phyloP scores from a whole-genome alignment of 2,888 invertebrate species.

The Tromatobia lineatoria region DNA sequence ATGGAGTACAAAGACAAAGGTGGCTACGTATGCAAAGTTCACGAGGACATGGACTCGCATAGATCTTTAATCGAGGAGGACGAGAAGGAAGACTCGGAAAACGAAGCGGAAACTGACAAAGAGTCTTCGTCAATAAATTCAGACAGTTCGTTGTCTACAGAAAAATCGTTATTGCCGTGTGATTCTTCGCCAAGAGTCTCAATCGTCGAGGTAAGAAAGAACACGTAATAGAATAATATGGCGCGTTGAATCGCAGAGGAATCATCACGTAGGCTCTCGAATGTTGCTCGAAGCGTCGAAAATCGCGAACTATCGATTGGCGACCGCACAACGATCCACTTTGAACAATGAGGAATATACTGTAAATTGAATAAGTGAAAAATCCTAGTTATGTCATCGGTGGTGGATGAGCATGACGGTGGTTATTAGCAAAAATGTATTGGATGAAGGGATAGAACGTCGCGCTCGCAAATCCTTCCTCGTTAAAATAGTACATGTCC shows the following conservation, averaged over 20 bases:
- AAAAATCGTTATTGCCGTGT: conserved; percentile 72
- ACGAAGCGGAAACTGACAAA: conserved; percentile 77
- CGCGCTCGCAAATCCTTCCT: conserved; percentile 12
- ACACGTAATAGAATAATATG: conserved; percentile 53
- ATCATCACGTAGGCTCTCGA: conserved; percentile 42
- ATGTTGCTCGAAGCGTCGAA: background rate
- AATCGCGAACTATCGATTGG: conserved; percentile 4
- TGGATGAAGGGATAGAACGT: conserved; percentile 2
- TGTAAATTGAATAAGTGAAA: conserved; percentile 37
- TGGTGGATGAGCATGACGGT: conserved; percentile 63
- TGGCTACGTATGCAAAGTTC: conserved; percentile 77
- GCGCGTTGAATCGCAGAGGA: conserved; percentile 9
- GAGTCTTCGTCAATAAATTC: conserved; percentile 78
- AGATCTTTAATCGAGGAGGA: conserved; percentile 65
- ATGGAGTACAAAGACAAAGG: conserved; percentile 74
- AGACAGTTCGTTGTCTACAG: conserved; percentile 74
- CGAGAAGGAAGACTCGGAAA: conserved; percentile 78
- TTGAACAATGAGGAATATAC: conserved; percentile 14
- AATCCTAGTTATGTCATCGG: conserved; percentile 55
- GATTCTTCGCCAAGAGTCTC: conserved; percentile 80
- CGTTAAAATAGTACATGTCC: background rate
- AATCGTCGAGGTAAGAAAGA: conserved; percentile 82
- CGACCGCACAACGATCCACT: conserved; percentile 9
- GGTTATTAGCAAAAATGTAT: conserved; percentile 41
- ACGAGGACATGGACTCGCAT: conserved; percentile 71